A percentile compares a stretch with the other conserved stretches of the same genome.
phyloP scores from a whole-genome alignment of 2,797 vertebrate genomes.

The Netta rufina region DNA sequence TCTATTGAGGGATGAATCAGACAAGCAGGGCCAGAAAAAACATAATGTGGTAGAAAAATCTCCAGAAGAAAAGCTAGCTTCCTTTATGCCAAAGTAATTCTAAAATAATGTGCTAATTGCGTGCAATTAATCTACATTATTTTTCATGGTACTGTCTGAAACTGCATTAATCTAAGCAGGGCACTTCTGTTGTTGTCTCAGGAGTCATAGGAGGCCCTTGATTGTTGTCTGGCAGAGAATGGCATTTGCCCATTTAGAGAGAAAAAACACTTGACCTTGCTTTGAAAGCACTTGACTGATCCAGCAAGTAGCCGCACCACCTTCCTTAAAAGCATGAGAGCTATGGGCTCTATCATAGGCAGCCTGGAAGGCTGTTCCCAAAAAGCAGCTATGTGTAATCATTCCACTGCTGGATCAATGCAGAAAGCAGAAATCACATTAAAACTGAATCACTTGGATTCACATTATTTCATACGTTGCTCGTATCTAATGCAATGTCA shows the following conservation, averaged over 20 bases:
- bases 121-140: not conserved
- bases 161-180: not conserved
- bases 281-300: not conserved
- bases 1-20: not conserved
- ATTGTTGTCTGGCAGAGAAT: not conserved
- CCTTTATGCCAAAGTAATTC: conserved; percentile 5
- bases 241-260: not conserved
- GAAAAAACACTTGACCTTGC: not conserved
- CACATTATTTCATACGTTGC: not conserved
- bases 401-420: conserved; percentile 7
- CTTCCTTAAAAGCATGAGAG: conserved; percentile 3
- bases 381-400: conserved; percentile 25
- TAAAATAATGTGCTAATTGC: not conserved
- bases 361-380: conserved; percentile 6
- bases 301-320: not conserved
- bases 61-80: not conserved
- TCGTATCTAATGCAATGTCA: not conserved
- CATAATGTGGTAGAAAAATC: not conserved
- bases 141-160: not conserved
- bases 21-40: not conserved
- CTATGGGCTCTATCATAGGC: not conserved
- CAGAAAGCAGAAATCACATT: conserved; percentile 27
- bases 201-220: not conserved
- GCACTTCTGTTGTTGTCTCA: not conserved
- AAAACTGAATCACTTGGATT: conserved; percentile 39